Evolutionary conservation across 2,888 invertebrate genomes (phyloP), one percentile per base, ranked within the genome.

Genomic region (Apotomis capreana): DNA sequence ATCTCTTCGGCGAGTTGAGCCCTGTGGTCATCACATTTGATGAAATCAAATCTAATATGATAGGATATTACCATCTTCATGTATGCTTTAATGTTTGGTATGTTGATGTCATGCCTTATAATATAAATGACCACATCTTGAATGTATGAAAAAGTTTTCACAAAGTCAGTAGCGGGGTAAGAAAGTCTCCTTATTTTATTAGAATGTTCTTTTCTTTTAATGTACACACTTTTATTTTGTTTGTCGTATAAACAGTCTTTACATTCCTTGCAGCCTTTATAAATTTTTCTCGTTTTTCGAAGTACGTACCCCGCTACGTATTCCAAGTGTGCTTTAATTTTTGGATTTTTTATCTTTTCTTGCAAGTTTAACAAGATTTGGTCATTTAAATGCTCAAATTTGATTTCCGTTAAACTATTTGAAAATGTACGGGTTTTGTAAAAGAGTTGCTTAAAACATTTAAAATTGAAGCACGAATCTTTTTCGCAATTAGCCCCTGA

Each of bases 11-110:
- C n/a, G 13, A 40, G 6, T 64, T n/a, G n/a, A n/a, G n/a, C 37
- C 54, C 37, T 64, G 12, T 64, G 63, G n/a, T 54, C 15, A 15
- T n/a, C 40, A 54, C 54, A 64, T 40, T 54, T 9, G 6, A 64
- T 40, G 9, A 54, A 64, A 54, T 44, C 6, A 36, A 54, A 54
- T 64, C 10, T 13, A 64, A 8, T 4, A 54, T 40, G n/a, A 40
- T 54, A 10, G 10, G n/a, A 5, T 9, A 64, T n/a, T 8, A 54
- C 15, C 0, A n/a, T 13, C 13, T 54, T 40, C 2, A 62, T 26
- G 8, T 62, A 62, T 4, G 13, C 13, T 37, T 63, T 52, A 6
- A 63, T 63, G 6, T 52, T 55, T 5, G 9, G 3, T 26, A 55
- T 55, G 55, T 55, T 26, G 26, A 6, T 26, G 26, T 44, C n/a